These are phyloP conservation scores for Amblyraja radiata DNA, from an alignment of 2,797 vertebrate species.

Conservation along the genomic window DNA sequence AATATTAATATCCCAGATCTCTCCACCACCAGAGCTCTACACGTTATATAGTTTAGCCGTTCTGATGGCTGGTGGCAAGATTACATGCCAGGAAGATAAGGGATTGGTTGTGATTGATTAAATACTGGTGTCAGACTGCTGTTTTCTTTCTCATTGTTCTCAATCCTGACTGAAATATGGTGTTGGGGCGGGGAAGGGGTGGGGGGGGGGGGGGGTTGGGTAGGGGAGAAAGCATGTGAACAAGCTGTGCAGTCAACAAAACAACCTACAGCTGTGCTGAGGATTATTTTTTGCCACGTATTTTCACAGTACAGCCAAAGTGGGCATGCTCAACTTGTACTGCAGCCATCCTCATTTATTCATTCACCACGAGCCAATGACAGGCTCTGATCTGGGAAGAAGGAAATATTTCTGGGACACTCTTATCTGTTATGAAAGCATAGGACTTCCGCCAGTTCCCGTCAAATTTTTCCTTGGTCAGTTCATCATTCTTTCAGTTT, in stretches of 20 bases:
- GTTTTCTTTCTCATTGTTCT: neutral
- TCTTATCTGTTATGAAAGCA: neutral
- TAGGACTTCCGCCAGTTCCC: neutral
- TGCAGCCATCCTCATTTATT: neutral
- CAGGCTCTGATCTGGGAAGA: neutral
- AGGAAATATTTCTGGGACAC: neutral
- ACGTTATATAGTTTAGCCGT: neutral
- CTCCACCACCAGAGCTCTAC: neutral
- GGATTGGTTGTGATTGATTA: slow-evolving; percentile 11
- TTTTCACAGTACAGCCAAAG: slow-evolving; percentile 3
- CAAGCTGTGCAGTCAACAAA: neutral
- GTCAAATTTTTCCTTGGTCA: neutral
- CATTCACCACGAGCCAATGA: neutral
- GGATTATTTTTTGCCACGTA: neutral
- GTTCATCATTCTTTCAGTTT: neutral
- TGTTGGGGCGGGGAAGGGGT: neutral
- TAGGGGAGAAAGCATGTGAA: neutral
- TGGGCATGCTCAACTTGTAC: neutral
- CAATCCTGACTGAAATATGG: neutral
- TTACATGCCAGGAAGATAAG: neutral
- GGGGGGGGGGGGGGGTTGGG: neutral
- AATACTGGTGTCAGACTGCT: neutral
- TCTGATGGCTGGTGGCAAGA: neutral
- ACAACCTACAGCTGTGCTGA: slow-evolving; percentile 10
- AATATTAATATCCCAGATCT: neutral